Base-by-base conservation (phyloP, 2,888 invertebrate species). In the Lycaena phlaeas region DNA sequence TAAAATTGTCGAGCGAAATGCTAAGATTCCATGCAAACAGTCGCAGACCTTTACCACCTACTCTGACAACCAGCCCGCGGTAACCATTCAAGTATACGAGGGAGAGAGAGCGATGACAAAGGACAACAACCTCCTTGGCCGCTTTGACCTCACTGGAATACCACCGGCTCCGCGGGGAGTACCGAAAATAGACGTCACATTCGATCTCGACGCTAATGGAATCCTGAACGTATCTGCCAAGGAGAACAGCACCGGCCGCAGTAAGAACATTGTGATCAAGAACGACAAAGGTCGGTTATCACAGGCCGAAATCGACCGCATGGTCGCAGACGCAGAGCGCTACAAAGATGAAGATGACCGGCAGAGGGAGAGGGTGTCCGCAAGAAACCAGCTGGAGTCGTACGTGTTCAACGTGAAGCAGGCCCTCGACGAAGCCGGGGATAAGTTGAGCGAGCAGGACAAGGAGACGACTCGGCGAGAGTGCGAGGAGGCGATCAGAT, bases 201-300 rank as follows among this genome's bases (percentile, higher is more conserved):
- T 92, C 62, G 91, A 92, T 58, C 65, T 93, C 48, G 92, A 93
- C 59, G 91, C 91, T 7, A 92, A 93, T 63, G 92, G 92, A 11
- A 92, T 93, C 51, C 72, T 94, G 43, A 94, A 94, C 65, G 95
- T 96, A 0, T 89, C 92, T 0, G 95, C 95, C n/a, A 88, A 90
- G 49, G 89, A 89, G 49, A 87, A 87, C 64, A 86, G 88, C 52
- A 18, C 88, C 0, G 89, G 87, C 14, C 91, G 90, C 50, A 88
- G 88, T 38, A 90, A 89, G 65, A 90, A 90, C 59, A 93, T 94
- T 9, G 26, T 38, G 93, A 95, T 55, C 53, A 92, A 91, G 61
- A 94, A 94, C 70, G 92, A 94, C 73, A 92, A 90, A 59, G 92
- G 93, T 1, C 86, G 94, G 4, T 74, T 94, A 38, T 91, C 92